phyloP scores from a whole-genome alignment of 2,113 vertebrate species.

The Solea senegalensis region DNA sequence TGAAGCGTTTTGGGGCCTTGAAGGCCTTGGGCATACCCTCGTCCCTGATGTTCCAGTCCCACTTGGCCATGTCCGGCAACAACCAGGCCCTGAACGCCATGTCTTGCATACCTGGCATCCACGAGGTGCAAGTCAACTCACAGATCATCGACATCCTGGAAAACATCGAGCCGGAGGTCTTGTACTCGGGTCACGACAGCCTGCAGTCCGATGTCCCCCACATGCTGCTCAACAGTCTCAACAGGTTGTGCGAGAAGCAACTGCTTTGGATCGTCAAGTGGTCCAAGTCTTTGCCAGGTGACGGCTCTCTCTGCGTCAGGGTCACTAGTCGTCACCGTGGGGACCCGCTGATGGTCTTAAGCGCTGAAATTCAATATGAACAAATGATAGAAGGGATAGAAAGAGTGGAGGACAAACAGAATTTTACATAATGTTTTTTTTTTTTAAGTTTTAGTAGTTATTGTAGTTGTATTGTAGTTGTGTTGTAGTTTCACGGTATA shows the following conservation, averaged over 20 bases:
- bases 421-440: too few species aligned
- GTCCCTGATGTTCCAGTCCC: slow-evolving; percentile 84
- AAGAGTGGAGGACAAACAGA: too few species aligned
- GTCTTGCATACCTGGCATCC: slow-evolving; percentile 83
- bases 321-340: slow-evolving; percentile 39
- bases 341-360: slow-evolving; percentile 10
- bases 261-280: slow-evolving; percentile 96
- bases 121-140: slow-evolving; percentile 87
- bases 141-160: slow-evolving; percentile 89
- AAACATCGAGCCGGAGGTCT: slow-evolving; percentile 92
- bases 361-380: too few species aligned
- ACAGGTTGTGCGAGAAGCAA: slow-evolving; percentile 93
- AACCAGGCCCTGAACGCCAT: slow-evolving; percentile 82
- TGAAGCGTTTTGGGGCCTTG: slow-evolving; percentile 92
- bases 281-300: slow-evolving; percentile 98
- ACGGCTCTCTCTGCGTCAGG: slow-evolving; percentile 46
- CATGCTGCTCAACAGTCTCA: slow-evolving; percentile 92
- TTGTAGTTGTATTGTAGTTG: too few species aligned
- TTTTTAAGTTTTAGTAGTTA: too few species aligned
- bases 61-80: slow-evolving; percentile 80
- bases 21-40: slow-evolving; percentile 86
- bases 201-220: slow-evolving; percentile 87
- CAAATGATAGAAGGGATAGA: too few species aligned
- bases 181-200: slow-evolving; percentile 91
- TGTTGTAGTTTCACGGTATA: too few species aligned